phyloP scores from a whole-genome alignment of 2,888 invertebrate species.

The Amphipoea oculea region DNA sequence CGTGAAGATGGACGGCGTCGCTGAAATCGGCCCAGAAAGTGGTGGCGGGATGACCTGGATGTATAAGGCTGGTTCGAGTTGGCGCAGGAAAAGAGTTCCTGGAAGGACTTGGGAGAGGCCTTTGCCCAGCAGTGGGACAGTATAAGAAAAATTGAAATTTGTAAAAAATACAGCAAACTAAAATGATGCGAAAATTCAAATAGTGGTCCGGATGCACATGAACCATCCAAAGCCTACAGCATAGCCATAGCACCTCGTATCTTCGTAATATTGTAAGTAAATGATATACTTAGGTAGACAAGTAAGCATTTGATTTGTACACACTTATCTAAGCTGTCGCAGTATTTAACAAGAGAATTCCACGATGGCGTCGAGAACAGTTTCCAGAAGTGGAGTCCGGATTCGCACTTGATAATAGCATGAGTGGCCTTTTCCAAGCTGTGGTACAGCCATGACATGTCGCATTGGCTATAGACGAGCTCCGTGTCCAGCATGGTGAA shows the following conservation, averaged over 20 bases:
- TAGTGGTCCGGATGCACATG: not conserved
- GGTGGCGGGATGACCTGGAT: not conserved
- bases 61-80: not conserved
- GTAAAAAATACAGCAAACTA: no score
- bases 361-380: constrained; percentile 91
- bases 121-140: not conserved
- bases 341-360: constrained; percentile 90
- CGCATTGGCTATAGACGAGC: constrained; percentile 86
- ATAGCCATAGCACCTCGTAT: not conserved
- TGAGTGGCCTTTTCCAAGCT: constrained; percentile 90
- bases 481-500: constrained; percentile 91
- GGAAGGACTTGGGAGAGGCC: not conserved
- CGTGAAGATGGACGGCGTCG: not conserved
- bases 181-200: not conserved
- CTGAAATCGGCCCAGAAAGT: not conserved
- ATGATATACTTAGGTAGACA: not conserved
- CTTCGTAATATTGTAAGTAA: not conserved
- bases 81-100: not conserved
- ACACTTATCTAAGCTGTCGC: constrained; percentile 91
- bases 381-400: constrained; percentile 92
- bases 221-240: not conserved
- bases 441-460: constrained; percentile 90
- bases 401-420: constrained; percentile 91
- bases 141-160: not conserved
- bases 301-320: constrained; percentile 45